phyloP scores from a whole-genome alignment of 1,140 invertebrate genomes.

The Yoshiicerus persimilis region DNA sequence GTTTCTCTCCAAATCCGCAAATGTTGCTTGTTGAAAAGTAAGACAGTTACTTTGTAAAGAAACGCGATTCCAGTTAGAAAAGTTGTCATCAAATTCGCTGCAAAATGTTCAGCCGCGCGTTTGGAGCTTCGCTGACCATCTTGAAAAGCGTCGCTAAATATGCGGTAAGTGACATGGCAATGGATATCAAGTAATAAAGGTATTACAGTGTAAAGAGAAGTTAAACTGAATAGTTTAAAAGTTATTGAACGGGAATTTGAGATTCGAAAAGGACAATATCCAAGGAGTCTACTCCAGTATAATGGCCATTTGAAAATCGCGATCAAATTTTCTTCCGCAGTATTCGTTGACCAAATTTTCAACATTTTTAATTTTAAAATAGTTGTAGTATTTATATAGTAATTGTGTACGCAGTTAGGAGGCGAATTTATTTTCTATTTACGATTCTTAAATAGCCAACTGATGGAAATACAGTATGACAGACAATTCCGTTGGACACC shows the following conservation, averaged over 20 bases:
- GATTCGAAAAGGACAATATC: neutral
- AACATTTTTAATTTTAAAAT: too few species aligned
- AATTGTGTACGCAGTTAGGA: too few species aligned
- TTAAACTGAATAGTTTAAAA: neutral
- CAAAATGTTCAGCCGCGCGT: neutral
- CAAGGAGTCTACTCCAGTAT: neutral
- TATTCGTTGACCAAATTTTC: neutral
- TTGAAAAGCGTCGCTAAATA: neutral
- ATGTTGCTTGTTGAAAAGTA: neutral
- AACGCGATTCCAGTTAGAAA: neutral
- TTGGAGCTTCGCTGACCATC: neutral
- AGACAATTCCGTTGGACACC: too few species aligned
- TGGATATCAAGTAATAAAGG: neutral
- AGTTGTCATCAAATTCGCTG: neutral
- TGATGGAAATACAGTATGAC: too few species aligned
- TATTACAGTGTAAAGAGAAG: neutral
- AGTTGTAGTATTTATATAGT: too few species aligned
- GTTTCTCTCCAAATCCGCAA: neutral
- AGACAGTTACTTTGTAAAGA: neutral
- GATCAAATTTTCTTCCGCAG: neutral
- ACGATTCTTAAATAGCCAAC: too few species aligned
- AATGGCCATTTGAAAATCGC: neutral
- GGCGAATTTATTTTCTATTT: too few species aligned
- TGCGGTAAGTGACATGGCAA: neutral
- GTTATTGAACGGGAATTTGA: neutral